A percentile compares a stretch with the other conserved stretches of the same genome.
These are phyloP conservation scores for Tragopan temminckii DNA, from an alignment of 2,797 vertebrate genomes.

Conservation along the genomic window DNA sequence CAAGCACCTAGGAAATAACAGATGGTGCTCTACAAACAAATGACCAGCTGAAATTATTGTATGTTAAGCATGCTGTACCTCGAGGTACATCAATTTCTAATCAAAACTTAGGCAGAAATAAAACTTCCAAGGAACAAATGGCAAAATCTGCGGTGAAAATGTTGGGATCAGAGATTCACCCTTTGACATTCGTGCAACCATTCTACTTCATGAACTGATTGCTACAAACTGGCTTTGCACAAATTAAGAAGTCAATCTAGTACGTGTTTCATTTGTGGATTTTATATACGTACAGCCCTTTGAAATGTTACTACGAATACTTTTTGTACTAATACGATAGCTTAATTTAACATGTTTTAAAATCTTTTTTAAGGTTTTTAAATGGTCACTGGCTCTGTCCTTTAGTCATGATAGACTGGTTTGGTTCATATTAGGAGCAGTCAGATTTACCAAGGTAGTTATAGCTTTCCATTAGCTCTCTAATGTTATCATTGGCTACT, in stretches of 20 bases:
- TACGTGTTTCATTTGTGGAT: accelerated
- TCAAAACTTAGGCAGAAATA: background rate
- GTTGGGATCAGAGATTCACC: background rate
- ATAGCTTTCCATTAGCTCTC: background rate
- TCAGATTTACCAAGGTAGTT: background rate
- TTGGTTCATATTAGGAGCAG: background rate
- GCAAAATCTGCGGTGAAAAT: background rate
- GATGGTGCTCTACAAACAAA: background rate
- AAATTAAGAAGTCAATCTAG: background rate
- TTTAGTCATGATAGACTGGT: background rate
- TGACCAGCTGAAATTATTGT: accelerated
- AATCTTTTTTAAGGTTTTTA: background rate
- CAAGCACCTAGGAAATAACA: background rate
- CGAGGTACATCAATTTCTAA: background rate
- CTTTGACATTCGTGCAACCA: background rate
- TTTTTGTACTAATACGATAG: background rate
- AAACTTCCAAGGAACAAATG: background rate
- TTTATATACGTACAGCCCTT: background rate
- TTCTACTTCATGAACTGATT: background rate
- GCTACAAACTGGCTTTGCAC: background rate
- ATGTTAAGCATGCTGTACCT: background rate
- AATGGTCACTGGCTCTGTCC: background rate
- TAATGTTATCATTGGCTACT: background rate
- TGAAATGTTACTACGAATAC: background rate
- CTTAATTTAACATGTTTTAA: background rate